Evolutionary conservation across 2,113 vertebrate genomes (phyloP).

Genomic region (Plestiodon gilberti): DNA sequence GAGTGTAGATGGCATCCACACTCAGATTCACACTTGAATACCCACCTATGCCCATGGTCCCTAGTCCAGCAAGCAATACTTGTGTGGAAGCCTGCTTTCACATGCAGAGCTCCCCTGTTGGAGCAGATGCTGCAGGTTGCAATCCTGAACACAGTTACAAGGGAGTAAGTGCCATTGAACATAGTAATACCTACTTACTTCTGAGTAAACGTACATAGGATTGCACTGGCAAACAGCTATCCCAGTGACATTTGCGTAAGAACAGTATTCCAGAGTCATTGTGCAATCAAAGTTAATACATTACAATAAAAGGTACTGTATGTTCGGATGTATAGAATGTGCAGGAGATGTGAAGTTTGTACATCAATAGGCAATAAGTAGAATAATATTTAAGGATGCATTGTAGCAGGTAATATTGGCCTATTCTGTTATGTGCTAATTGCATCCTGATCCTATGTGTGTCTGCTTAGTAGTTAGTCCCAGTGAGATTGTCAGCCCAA

Average conservation of each 20-base stretch:
- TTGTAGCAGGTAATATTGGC: no score
- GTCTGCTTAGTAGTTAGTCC: background rate
- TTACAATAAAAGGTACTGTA: background rate
- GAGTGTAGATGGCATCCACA: background rate
- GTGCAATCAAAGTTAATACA: background rate
- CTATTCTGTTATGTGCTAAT: background rate
- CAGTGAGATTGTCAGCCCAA: background rate
- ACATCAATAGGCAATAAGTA: no score
- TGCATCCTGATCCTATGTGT: background rate
- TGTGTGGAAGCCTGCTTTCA: background rate
- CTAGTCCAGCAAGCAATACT: background rate
- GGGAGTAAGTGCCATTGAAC: background rate
- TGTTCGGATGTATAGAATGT: background rate
- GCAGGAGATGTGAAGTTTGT: no score
- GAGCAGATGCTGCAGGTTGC: no score
- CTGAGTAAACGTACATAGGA: no score
- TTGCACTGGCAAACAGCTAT: no score
- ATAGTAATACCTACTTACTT: background rate
- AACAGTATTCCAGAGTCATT: no score
- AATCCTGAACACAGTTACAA: background rate
- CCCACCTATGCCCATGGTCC: background rate
- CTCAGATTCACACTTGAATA: background rate
- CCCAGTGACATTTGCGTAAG: no score
- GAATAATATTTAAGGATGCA: no score
- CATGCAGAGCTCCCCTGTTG: background rate